A percentile compares a stretch with the other conserved stretches of the same genome.
phyloP scores from a whole-genome alignment of 2,113 vertebrate genomes.

The Passer domesticus region DNA sequence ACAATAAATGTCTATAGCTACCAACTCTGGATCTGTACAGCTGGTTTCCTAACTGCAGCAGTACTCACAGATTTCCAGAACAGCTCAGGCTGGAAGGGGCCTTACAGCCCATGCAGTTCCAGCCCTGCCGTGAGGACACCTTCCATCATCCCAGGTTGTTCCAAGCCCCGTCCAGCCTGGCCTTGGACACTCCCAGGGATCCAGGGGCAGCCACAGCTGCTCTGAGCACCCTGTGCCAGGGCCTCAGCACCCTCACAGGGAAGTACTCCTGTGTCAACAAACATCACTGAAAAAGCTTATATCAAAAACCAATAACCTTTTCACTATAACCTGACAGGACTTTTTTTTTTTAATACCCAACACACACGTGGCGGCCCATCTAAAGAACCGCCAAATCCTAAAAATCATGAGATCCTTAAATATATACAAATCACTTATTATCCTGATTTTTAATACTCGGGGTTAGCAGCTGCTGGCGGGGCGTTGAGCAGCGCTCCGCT shows the following conservation, averaged over 20 bases:
- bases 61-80: not conserved
- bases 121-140: not conserved
- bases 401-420: too few relatives aligned
- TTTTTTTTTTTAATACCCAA: not conserved
- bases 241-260: accelerated
- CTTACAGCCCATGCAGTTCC: accelerated
- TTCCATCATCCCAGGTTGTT: accelerated
- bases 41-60: not conserved
- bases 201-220: not conserved
- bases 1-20: too few relatives aligned
- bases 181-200: not conserved
- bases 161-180: accelerated
- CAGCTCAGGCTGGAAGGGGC: not conserved
- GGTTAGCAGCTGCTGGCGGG: too few relatives aligned
- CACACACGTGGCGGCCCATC: accelerated
- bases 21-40: not conserved
- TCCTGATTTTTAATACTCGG: not conserved
- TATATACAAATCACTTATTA: not conserved
- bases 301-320: accelerated
- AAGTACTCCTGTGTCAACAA: not conserved
- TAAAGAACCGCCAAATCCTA: accelerated
- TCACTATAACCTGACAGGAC: accelerated
- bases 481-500: not conserved
- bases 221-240: not conserved
- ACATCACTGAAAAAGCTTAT: accelerated